Evolutionary conservation across 2,113 vertebrate genomes (phyloP).

Genomic region (Ciconia stormi): DNA sequence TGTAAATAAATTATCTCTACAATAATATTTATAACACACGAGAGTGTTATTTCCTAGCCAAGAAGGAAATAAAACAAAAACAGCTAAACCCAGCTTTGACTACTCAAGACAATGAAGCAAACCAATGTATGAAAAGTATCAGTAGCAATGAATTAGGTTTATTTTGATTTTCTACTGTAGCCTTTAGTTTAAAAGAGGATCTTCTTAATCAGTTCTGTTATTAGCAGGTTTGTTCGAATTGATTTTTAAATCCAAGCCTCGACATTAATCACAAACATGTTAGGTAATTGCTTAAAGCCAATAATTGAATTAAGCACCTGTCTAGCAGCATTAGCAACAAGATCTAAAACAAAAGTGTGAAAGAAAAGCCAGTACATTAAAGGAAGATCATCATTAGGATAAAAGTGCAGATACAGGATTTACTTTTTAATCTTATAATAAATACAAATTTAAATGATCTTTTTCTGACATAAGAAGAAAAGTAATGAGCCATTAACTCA

Average conservation of each 20-base stretch:
- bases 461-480: constrained; percentile 4
- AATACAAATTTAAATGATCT: not conserved
- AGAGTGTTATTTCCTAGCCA: not conserved
- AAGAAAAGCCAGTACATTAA: constrained; percentile 36
- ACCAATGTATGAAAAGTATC: not conserved
- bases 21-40: constrained; percentile 13
- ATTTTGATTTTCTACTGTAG: constrained; percentile 4
- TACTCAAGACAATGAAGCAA: not conserved
- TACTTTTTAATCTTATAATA: constrained; percentile 66
- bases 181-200: not conserved
- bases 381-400: constrained; percentile 19
- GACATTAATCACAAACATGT: constrained; percentile 33
- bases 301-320: constrained; percentile 45
- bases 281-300: constrained; percentile 43
- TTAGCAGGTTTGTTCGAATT: constrained; percentile 34
- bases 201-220: constrained; percentile 43
- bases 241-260: constrained; percentile 39
- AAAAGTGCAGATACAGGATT: constrained; percentile 1
- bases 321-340: constrained; percentile 16
- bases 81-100: not conserved
- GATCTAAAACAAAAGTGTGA: constrained; percentile 22
- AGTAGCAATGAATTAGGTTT: not conserved
- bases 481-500: not conserved
- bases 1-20: not conserved
- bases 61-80: not conserved